phyloP scores from a whole-genome alignment of 2,797 vertebrate species.

The Hoplostethus mediterraneus region DNA sequence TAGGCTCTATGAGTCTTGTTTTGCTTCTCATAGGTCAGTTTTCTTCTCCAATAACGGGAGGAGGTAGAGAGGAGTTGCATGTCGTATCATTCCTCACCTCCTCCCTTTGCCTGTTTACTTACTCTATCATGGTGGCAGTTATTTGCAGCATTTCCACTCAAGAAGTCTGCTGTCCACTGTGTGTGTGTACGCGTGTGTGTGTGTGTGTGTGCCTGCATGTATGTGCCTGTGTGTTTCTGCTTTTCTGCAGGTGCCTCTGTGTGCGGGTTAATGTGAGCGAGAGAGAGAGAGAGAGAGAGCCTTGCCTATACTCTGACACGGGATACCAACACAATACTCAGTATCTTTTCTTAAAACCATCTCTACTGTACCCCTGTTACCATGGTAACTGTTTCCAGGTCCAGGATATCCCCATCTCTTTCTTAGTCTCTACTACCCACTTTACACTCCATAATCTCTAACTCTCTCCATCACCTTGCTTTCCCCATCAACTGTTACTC shows the following conservation, averaged over 20 bases:
- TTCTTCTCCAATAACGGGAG: constrained; percentile 10
- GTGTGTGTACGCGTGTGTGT: background rate
- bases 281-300: too few relatives aligned
- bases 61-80: constrained; percentile 8
- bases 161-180: constrained; percentile 2
- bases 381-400: constrained; percentile 74
- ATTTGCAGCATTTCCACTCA: constrained; percentile 35
- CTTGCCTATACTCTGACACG: constrained; percentile 35
- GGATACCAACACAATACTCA: constrained; percentile 45
- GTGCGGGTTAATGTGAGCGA: constrained; percentile 8
- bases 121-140: constrained; percentile 33
- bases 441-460: constrained; percentile 35
- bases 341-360: constrained; percentile 56
- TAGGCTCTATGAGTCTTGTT: background rate
- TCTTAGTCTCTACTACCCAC: constrained; percentile 44
- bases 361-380: constrained; percentile 72
- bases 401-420: constrained; percentile 55
- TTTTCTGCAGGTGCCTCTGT: constrained; percentile 19
- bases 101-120: constrained; percentile 7
- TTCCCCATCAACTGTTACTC: constrained; percentile 42
- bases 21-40: background rate
- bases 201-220: constrained; percentile 12
- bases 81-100: background rate
- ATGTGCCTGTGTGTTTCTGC: background rate
- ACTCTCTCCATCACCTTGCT: constrained; percentile 22